Evolutionary conservation across 30 jellyfish, hydroid and myxozoan genomes (phyloP).

Genomic region (Turritopsis dohrnii): DNA sequence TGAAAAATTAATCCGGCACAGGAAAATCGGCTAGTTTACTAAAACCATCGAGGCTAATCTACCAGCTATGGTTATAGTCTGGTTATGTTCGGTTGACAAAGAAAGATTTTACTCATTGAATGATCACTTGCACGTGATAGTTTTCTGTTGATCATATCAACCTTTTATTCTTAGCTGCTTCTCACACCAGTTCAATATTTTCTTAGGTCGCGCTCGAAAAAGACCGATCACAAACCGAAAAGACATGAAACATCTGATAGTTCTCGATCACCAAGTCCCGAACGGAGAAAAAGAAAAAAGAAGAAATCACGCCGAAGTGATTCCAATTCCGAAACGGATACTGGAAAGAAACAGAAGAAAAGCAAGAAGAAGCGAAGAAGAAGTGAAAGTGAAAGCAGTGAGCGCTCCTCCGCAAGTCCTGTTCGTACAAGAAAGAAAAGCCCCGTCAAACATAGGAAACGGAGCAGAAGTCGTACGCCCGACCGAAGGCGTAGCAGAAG

Average conservation of each 20-base stretch:
- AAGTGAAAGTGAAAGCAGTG: constrained; percentile 6
- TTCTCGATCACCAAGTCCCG: constrained; percentile 3
- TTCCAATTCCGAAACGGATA: neutral
- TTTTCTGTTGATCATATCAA: too few relatives aligned
- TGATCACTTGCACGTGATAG: too few relatives aligned
- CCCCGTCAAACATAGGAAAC: constrained; percentile 17
- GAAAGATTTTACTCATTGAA: too few relatives aligned
- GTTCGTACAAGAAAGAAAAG: constrained; percentile 20
- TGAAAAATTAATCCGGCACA: too few relatives aligned
- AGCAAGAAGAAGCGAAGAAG: neutral
- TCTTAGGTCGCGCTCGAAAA: neutral
- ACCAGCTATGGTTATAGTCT: too few relatives aligned
- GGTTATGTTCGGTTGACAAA: too few relatives aligned
- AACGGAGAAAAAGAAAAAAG: neutral
- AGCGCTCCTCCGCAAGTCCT: neutral
- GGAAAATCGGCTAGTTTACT: too few relatives aligned
- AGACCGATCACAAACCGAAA: neutral
- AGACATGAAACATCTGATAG: constrained; percentile 11
- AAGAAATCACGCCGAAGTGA: neutral
- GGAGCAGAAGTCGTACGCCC: constrained; percentile 16
- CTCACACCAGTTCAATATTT: too few relatives aligned
- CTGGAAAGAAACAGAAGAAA: neutral
- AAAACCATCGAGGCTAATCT: too few relatives aligned
- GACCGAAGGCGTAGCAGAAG: neutral
- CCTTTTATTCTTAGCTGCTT: too few relatives aligned